These are phyloP conservation scores for Zootoca vivipara DNA, from an alignment of 2,113 vertebrate genomes.

Conservation along the genomic window DNA sequence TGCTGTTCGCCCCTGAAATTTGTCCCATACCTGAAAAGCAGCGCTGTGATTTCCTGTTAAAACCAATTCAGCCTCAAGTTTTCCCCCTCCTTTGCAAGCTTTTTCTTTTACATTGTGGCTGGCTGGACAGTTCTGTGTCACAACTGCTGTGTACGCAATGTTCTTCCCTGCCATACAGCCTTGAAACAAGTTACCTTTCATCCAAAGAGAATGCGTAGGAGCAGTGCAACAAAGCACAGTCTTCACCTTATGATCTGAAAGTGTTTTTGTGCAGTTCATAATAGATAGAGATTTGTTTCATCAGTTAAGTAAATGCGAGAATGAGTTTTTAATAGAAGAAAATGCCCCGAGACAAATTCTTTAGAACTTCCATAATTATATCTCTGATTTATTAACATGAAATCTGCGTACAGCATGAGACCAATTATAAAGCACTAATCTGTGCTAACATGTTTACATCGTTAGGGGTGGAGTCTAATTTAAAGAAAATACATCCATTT, in stretches of 20 bases:
- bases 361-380: slow-evolving; percentile 3
- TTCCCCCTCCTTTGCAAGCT: background rate
- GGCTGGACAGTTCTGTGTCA: background rate
- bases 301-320: background rate
- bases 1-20: background rate
- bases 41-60: background rate
- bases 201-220: background rate
- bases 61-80: background rate
- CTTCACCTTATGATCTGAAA: background rate
- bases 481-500: background rate
- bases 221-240: background rate
- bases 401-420: background rate
- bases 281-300: background rate
- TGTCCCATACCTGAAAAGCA: background rate
- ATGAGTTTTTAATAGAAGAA: background rate
- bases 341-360: background rate
- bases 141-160: background rate
- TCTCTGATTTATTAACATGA: background rate
- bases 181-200: background rate
- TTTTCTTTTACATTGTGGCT: background rate
- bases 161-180: no score
- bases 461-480: background rate
- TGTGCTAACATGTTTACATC: background rate
- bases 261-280: background rate
- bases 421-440: background rate